phyloP scores from a whole-genome alignment of 1,140 invertebrate genomes.

The Eulimnadia texana region DNA sequence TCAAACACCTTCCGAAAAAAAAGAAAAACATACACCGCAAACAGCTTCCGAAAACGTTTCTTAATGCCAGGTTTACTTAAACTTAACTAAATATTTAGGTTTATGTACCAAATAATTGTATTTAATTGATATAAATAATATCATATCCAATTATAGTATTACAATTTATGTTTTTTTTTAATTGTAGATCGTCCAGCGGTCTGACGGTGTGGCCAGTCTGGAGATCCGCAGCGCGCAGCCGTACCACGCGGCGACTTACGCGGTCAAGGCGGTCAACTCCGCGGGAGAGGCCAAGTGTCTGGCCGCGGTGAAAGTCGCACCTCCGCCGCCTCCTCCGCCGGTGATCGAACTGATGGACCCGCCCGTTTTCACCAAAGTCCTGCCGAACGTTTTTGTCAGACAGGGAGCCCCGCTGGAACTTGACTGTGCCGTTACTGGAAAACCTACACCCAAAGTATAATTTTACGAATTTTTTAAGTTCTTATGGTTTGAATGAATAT shows the following conservation, averaged over 20 bases:
- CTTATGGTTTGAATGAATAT: no score
- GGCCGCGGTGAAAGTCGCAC: constrained; percentile 41
- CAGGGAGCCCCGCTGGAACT: constrained; percentile 46
- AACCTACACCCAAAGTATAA: constrained; percentile 52
- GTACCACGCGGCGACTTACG: constrained; percentile 59
- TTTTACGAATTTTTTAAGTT: no score
- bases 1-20: no score
- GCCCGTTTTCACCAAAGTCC: constrained; percentile 48
- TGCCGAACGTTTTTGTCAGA: constrained; percentile 36
- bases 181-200: not conserved
- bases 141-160: no score
- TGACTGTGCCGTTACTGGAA: constrained; percentile 51
- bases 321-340: constrained; percentile 20
- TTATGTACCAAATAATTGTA: no score
- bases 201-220: not conserved
- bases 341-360: constrained; percentile 38
- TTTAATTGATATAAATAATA: no score
- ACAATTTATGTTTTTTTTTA: not conserved
- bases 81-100: no score
- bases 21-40: no score
- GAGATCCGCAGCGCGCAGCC: constrained; percentile 37
- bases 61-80: no score
- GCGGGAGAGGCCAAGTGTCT: constrained; percentile 66
- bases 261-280: constrained; percentile 51
- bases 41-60: no score